phyloP scores from a whole-genome alignment of 1,140 invertebrate species.

The Frieseomelitta varia region DNA sequence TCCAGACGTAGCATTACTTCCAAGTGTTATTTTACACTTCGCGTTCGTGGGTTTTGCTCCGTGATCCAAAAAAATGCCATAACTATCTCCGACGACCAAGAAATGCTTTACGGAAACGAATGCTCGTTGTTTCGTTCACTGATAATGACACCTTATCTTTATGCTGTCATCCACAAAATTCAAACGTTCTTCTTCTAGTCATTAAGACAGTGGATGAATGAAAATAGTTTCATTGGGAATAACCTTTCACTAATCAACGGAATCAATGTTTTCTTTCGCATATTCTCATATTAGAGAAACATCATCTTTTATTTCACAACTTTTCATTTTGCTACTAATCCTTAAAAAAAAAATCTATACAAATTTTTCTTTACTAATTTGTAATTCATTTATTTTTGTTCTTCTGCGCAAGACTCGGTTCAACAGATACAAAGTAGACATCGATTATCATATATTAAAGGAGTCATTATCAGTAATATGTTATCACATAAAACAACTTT shows the following conservation, averaged over 20 bases:
- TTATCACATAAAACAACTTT: background rate
- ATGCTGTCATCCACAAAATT: background rate
- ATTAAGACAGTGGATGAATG: background rate
- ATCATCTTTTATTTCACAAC: background rate
- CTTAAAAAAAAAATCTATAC: background rate
- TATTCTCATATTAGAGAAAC: background rate
- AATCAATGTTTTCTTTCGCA: background rate
- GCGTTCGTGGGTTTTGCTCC: background rate
- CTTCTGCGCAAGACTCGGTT: background rate
- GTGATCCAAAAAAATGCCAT: background rate
- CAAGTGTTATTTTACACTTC: background rate
- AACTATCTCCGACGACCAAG: background rate
- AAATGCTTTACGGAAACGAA: constrained; percentile 11
- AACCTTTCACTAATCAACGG: background rate
- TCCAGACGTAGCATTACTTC: no score
- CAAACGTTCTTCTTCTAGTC: background rate
- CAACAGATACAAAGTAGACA: background rate
- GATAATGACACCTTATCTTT: constrained; percentile 37
- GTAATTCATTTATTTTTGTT: no score
- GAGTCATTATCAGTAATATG: background rate
- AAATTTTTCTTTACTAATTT: background rate
- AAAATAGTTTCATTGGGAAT: constrained; percentile 9
- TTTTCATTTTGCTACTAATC: background rate
- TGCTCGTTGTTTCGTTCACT: constrained; percentile 1
- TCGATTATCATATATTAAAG: no score